These are phyloP conservation scores for Halcyon leucocephala DNA, from an alignment of 2,797 vertebrate species.

Conservation along the genomic window DNA sequence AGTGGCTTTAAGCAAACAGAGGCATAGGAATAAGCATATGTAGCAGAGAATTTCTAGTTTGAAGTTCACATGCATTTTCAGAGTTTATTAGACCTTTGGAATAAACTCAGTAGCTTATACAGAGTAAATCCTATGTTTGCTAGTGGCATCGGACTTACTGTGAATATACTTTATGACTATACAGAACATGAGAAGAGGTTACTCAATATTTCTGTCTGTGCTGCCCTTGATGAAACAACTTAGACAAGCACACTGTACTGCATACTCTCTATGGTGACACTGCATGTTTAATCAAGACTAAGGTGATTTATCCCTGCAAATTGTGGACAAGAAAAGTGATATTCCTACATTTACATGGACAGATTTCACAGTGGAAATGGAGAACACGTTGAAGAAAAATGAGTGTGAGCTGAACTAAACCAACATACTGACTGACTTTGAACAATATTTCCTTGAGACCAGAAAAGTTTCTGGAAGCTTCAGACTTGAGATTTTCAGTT, in stretches of 20 bases:
- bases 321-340: background rate
- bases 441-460: background rate
- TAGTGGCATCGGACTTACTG: background rate
- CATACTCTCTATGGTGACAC: background rate
- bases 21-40: background rate
- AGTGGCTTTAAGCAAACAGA: background rate
- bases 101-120: background rate
- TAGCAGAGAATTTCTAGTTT: background rate
- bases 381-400: background rate
- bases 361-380: background rate
- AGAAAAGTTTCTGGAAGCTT: background rate
- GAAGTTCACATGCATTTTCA: background rate
- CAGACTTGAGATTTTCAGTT: background rate
- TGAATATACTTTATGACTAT: background rate
- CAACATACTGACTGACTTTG: background rate
- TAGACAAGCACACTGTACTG: background rate
- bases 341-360: background rate
- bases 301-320: background rate
- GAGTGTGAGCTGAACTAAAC: background rate
- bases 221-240: background rate
- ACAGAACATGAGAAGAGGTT: background rate
- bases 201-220: background rate
- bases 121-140: background rate
- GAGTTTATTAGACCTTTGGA: background rate
- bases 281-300: background rate